Evolutionary conservation across 2,888 invertebrate genomes (phyloP).

Genomic region (Vanessa cardui): DNA sequence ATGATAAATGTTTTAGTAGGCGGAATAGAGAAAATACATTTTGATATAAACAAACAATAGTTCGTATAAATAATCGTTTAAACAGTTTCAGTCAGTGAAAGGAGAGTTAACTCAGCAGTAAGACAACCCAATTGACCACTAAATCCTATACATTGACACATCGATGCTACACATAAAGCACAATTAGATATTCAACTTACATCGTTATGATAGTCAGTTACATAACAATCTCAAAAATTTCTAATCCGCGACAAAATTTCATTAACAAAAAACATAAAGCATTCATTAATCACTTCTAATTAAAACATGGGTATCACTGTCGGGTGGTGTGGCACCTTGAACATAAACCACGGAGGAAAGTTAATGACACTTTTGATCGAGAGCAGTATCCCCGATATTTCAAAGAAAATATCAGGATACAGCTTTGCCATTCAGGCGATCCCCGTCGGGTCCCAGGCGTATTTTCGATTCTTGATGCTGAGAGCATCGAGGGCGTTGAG

Average conservation of each 20-base stretch:
- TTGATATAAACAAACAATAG: background rate
- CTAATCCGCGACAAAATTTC: background rate
- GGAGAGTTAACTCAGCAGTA: background rate
- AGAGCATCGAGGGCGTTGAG: constrained; percentile 63
- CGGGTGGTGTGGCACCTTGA: constrained; percentile 13
- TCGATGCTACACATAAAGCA: constrained; percentile 4
- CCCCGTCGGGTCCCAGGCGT: constrained; percentile 59
- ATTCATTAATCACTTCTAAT: background rate
- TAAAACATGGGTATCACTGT: constrained; percentile 17
- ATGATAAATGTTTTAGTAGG: constrained; percentile 17
- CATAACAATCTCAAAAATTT: background rate
- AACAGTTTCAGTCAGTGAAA: constrained; percentile 1
- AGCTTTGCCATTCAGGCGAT: constrained; percentile 45
- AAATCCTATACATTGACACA: constrained; percentile 13
- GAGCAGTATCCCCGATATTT: constrained; percentile 29
- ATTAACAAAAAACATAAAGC: background rate
- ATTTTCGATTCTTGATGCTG: constrained; percentile 50
- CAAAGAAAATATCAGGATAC: constrained; percentile 31
- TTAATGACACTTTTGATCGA: constrained; percentile 10
- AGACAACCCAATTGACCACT: background rate
- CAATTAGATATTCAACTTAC: constrained; percentile 2
- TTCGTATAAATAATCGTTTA: background rate
- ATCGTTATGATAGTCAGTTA: background rate
- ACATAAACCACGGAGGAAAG: constrained; percentile 27
- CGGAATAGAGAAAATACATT: constrained; percentile 21